These are phyloP conservation scores for Tetraodon nigroviridis DNA, from an alignment of 2,113 vertebrate genomes.

Conservation along the genomic window DNA sequence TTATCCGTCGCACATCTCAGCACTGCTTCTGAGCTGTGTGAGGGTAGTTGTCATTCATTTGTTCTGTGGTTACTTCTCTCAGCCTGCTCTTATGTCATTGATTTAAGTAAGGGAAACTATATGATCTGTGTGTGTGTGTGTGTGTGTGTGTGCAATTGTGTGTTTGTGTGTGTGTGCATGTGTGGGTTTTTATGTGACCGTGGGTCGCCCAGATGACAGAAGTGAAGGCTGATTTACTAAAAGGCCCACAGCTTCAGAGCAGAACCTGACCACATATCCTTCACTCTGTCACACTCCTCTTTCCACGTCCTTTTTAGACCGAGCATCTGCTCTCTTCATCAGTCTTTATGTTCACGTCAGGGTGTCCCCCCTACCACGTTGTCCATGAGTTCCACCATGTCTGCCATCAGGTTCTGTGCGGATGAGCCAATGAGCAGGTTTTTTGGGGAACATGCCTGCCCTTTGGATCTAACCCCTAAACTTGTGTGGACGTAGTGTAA, in stretches of 20 bases:
- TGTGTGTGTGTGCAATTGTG: slow-evolving; percentile 14
- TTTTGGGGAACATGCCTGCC: slow-evolving; percentile 2
- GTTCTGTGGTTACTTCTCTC: slow-evolving; percentile 6
- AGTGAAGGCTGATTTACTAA: slow-evolving; percentile 96
- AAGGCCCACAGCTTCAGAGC: slow-evolving; percentile 98
- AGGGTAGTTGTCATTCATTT: slow-evolving; percentile 3
- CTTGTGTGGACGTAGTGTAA: no score
- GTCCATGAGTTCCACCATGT: no score
- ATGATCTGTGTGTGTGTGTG: slow-evolving; percentile 8
- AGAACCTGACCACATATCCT: slow-evolving; percentile 94
- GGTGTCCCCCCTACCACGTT: slow-evolving; percentile 15
- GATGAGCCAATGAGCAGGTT: neutral
- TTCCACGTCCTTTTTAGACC: slow-evolving; percentile 43
- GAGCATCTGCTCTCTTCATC: slow-evolving; percentile 34
- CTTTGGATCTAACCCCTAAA: slow-evolving; percentile 9
- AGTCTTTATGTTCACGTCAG: slow-evolving; percentile 44
- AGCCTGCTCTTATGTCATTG: slow-evolving; percentile 20
- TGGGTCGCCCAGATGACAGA: slow-evolving; percentile 89
- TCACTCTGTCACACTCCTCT: slow-evolving; percentile 89
- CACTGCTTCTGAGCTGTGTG: neutral
- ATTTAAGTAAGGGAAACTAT: slow-evolving; percentile 36
- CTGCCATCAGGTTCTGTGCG: no score
- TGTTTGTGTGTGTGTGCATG: slow-evolving; percentile 19
- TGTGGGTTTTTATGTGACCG: slow-evolving; percentile 76
- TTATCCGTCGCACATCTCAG: neutral